Evolutionary conservation across 2,888 invertebrate genomes (phyloP).

Genomic region (Dryocosmus kuriphilus): DNA sequence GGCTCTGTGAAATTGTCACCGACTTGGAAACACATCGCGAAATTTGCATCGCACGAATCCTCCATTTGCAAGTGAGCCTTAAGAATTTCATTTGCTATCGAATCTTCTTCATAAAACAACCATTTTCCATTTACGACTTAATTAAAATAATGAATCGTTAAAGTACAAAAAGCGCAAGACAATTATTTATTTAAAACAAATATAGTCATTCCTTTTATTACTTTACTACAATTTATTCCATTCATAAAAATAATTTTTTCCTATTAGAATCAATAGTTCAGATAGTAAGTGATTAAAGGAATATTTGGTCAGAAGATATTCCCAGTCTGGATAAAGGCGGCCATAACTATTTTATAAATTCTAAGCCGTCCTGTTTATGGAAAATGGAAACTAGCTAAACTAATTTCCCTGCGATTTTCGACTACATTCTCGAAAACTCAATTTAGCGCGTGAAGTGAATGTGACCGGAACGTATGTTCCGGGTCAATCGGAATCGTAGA

Average conservation of each 20-base stretch:
- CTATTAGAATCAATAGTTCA: too few species aligned
- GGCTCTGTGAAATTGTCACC: conserved; percentile 50
- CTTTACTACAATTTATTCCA: too few species aligned
- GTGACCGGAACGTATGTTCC: conserved; percentile 45
- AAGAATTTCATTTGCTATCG: neutral
- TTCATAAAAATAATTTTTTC: too few species aligned
- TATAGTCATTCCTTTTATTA: too few species aligned
- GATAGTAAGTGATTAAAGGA: too few species aligned
- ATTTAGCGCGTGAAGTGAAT: conserved; percentile 17
- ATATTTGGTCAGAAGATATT: too few species aligned
- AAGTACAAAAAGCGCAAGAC: too few species aligned
- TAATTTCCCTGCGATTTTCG: neutral
- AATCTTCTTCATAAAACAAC: neutral
- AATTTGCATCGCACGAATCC: conserved; percentile 43
- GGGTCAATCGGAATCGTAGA: conserved; percentile 64
- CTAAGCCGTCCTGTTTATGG: too few species aligned
- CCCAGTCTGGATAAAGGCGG: too few species aligned
- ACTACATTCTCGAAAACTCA: neutral
- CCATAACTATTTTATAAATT: neutral
- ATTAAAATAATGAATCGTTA: neutral
- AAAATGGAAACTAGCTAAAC: neutral
- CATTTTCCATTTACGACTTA: conserved; percentile 7
- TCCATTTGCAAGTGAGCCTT: neutral
- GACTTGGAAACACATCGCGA: conserved; percentile 48
- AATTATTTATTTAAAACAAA: too few species aligned